Conservation (phyloP, 2,113 vertebrate genomes). For the Pluvianellus socialis region DNA sequence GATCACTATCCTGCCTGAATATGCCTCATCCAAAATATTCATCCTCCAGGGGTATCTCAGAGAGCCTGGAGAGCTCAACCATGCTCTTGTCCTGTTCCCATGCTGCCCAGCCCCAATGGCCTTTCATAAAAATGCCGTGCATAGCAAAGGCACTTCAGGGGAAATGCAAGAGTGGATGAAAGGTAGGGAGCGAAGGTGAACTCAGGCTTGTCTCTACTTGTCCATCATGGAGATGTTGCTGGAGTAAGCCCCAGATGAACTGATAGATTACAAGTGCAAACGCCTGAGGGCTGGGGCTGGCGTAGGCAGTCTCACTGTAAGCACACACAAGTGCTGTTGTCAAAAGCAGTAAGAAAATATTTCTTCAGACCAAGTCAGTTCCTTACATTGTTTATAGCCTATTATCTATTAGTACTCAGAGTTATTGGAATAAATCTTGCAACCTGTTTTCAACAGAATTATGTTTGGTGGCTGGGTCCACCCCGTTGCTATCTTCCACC, state of each 20-base stretch:
- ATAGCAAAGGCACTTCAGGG: background rate
- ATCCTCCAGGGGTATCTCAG: background rate
- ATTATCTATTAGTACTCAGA: background rate
- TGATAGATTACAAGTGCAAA: background rate
- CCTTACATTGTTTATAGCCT: background rate
- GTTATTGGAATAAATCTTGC: background rate
- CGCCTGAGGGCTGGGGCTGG: background rate
- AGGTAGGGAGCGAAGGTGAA: background rate
- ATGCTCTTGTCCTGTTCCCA: background rate
- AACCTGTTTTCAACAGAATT: background rate
- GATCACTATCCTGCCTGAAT: background rate
- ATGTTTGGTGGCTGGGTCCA: background rate
- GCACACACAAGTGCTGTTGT: background rate
- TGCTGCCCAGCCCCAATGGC: fast-evolving
- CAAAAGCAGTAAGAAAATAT: background rate
- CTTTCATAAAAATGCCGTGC: background rate
- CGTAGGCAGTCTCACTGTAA: background rate
- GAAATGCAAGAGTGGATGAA: background rate
- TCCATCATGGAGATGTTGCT: background rate
- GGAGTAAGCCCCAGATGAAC: background rate
- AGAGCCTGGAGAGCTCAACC: background rate
- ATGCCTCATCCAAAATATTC: background rate
- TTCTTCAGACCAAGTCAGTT: background rate
- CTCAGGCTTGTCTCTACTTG: background rate
- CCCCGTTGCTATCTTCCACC: background rate